These are phyloP conservation scores for Asarcornis scutulata DNA, from an alignment of 2,113 vertebrate species.

Conservation along the genomic window DNA sequence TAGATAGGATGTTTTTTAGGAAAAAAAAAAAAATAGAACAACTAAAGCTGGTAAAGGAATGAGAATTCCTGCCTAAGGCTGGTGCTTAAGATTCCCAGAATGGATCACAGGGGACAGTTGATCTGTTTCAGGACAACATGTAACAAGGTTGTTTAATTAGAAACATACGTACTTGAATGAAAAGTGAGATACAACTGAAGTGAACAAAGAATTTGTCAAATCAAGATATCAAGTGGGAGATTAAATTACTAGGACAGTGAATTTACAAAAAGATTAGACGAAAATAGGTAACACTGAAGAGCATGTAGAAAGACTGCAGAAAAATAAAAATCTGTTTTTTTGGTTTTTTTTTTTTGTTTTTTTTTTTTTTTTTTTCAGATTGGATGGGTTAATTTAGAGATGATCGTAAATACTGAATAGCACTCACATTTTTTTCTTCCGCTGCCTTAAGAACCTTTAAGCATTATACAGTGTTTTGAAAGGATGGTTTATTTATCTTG, in stretches of 20 bases:
- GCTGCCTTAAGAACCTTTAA: neutral
- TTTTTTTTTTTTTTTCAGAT: neutral
- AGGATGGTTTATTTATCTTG: neutral
- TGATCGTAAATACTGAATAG: neutral
- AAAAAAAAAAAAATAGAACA: neutral
- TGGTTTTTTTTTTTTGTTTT: neutral
- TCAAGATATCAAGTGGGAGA: neutral
- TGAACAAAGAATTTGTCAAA: neutral
- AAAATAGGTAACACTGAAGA: neutral
- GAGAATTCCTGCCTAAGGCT: neutral
- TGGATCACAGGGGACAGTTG: neutral
- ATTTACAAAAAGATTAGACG: neutral
- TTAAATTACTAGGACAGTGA: neutral
- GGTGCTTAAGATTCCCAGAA: neutral
- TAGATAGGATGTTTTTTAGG: neutral
- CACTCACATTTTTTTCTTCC: neutral
- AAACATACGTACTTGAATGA: neutral
- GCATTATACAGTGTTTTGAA: neutral
- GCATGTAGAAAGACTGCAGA: neutral
- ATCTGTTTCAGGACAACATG: neutral
- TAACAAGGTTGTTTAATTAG: neutral
- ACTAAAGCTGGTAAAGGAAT: neutral
- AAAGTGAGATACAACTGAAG: neutral
- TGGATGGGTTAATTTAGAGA: neutral
- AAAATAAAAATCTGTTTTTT: neutral